Evolutionary conservation across 2,888 invertebrate genomes (phyloP), one percentile per base, ranked within the genome.

Genomic region (Hecatera dysodea): DNA sequence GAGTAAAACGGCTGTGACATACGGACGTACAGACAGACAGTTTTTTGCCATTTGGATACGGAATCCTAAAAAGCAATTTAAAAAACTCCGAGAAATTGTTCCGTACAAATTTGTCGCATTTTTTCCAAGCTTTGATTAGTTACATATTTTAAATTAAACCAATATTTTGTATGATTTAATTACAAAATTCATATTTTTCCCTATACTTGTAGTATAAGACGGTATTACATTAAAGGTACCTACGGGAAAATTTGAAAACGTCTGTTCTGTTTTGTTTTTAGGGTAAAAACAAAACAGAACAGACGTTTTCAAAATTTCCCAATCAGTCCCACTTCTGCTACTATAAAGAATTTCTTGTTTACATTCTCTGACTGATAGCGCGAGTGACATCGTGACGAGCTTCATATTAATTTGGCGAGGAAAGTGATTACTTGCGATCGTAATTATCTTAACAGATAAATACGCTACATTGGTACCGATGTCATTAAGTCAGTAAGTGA

Each of bases 341-440:
- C 82, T n/a, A n/a, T n/a, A 75, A 78, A 68, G 74, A 79, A 81
- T 83, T 9, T 78, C 67, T 78, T 85, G 80, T 87, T 87, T 86
- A 87, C 82, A 80, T 87, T 80, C 76, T 27, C 36, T 33, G 59
- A 62, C 59, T 68, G 72, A 78, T 84, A 77, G 63, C 57, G 50
- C 39, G 53, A 74, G 73, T 17, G 60, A 19, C 75, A 8, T 2
- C 29, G 29, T 6, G 29, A 29, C 4, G 56, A 68, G 61, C 64
- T 74, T 65, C 72, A 71, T 72, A 75, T 70, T 77, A 74, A 81
- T 79, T 76, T 72, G 55, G 39, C 52, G n/a, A 67, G 50, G 75
- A 72, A 77, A 70, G 69, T 46, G 29, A 83, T 83, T 61, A 70
- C 24, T 62, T 55, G 29, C 56, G 48, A 72, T 52, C 33, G 19